These are phyloP conservation scores for Isurus oxyrinchus DNA, from an alignment of 2,113 vertebrate species.

Conservation along the genomic window DNA sequence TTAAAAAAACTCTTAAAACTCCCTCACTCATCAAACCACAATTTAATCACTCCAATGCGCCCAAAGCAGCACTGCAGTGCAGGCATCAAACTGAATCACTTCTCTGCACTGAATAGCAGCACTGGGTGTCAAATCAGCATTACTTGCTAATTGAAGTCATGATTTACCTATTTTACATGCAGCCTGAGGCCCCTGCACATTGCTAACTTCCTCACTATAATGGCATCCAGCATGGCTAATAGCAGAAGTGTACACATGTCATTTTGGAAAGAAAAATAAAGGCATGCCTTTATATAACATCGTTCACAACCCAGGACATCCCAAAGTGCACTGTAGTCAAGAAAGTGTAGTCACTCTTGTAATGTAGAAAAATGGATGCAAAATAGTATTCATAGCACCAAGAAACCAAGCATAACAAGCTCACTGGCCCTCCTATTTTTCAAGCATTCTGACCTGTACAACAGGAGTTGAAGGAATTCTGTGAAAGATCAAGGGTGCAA, in stretches of 20 bases:
- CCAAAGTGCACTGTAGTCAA: neutral
- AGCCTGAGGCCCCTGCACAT: too few relatives aligned
- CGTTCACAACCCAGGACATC: neutral
- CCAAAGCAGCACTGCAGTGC: too few relatives aligned
- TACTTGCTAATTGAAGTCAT: too few relatives aligned
- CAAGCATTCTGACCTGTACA: conserved; percentile 64
- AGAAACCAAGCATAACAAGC: neutral
- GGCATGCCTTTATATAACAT: neutral
- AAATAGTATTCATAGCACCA: neutral
- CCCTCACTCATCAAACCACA: too few relatives aligned
- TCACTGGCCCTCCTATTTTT: neutral
- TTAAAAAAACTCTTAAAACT: too few relatives aligned
- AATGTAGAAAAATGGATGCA: neutral
- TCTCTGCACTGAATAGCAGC: too few relatives aligned
- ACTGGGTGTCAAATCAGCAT: too few relatives aligned
- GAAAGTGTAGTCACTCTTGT: neutral
- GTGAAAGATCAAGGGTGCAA: conserved; percentile 82
- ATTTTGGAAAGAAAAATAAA: neutral
- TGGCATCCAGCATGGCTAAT: neutral
- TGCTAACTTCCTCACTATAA: too few relatives aligned
- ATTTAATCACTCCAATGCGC: too few relatives aligned
- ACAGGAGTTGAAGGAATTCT: conserved; percentile 66
- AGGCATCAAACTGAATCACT: too few relatives aligned
- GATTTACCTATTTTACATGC: too few relatives aligned
- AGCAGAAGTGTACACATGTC: neutral